Percentiles rank a stretch among this genome's conserved stretches.
Conservation (phyloP, 2,113 vertebrate genomes). For the Aramus guarauna region DNA sequence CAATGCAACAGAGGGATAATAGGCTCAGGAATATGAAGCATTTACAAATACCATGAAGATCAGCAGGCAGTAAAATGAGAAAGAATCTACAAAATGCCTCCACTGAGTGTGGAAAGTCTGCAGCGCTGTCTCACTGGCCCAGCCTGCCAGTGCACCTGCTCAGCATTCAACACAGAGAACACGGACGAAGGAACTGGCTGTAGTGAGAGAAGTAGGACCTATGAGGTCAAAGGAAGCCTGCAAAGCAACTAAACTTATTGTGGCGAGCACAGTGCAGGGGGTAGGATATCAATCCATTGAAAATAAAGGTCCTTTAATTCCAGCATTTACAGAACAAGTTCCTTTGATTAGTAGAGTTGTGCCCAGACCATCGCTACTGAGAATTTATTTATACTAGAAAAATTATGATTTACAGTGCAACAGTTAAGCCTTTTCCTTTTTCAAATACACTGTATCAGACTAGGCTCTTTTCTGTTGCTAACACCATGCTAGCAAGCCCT, state of each 20-base stretch:
- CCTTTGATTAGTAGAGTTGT: neutral
- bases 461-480: neutral
- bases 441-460: neutral
- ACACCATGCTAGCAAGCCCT: neutral
- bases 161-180: neutral
- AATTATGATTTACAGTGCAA: neutral
- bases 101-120: neutral
- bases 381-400: neutral
- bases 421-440: neutral
- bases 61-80: neutral
- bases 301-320: neutral
- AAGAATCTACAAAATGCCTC: neutral
- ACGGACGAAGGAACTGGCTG: rapidly evolving
- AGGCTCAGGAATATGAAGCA: neutral
- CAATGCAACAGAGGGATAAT: rapidly evolving
- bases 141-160: neutral
- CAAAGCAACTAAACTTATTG: neutral
- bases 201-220: neutral
- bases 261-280: rapidly evolving
- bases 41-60: neutral
- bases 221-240: neutral
- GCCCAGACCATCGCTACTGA: neutral
- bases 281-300: neutral
- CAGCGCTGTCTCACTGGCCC: neutral
- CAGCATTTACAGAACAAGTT: neutral